Evolutionary conservation across 2,113 vertebrate genomes (phyloP), one percentile per base, ranked within the genome.

Genomic region (Archilochus colubris): DNA sequence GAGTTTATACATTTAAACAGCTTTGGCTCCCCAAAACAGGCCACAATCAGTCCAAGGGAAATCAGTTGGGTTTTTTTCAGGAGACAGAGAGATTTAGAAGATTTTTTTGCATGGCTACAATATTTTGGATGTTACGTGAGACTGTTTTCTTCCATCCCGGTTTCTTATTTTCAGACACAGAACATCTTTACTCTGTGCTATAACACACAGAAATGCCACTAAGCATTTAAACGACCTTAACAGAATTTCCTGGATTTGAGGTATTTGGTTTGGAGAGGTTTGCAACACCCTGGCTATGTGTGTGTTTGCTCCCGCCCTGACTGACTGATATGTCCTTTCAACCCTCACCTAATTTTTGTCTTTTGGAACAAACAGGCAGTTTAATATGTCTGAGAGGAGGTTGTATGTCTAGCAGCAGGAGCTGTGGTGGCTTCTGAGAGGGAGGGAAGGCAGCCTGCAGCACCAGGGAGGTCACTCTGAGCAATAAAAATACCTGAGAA

Each of bases 301-400:
- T 68, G 4, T 86, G 20, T 94, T 96, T 93, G 66, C 66, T 67
- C 54, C 46, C 86, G 62, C 68, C 55, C 51, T 74, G 55, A 48
- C 51, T 77, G 72, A 78, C 40, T 87, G 87, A 88, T 95, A 94
- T 87, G 16, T 51, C 22, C 54, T 80, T 59, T 95, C 75, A 92
- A 67, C 93, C 61, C 40, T 94, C 78, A 96, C 91, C 91, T 66
- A 12, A 40, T 94, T 94, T 86, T 54, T 80, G 51, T 33, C 73
- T 66, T 92, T 89, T 54, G 44, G 55, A 67, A 40, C 55, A 95
- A 92, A 77, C 61, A 87, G 9, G 3, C n/a, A 79, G 66, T 36
- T 86, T 44, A 36, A 3, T 62, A 58, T 50, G 86, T 79, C 40
- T 54, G 53, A 68, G 23, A 40, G 25, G 30, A 94, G 30, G 17